Evolutionary conservation across 2,797 vertebrate species (phyloP).

Genomic region (Pogonophryne albipinna): DNA sequence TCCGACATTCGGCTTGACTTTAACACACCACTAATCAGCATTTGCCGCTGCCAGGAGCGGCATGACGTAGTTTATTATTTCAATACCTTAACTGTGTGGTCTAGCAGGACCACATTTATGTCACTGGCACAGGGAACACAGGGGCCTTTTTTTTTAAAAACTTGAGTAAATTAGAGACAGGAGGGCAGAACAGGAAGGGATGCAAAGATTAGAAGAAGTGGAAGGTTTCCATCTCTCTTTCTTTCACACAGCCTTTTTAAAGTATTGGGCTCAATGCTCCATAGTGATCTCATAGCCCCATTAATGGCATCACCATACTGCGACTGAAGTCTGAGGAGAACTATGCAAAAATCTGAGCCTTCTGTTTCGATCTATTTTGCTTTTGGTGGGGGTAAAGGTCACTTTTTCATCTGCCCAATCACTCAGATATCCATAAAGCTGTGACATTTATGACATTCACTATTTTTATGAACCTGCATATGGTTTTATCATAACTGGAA

Average conservation of each 20-base stretch:
- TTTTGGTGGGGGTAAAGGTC: conserved; percentile 20
- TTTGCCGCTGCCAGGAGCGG: conserved; percentile 51
- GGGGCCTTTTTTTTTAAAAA: conserved; percentile 55
- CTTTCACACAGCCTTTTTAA: conserved; percentile 20
- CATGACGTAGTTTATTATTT: conserved; percentile 73
- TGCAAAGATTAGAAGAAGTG: conserved; percentile 66
- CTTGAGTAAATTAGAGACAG: conserved; percentile 57
- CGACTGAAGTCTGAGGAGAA: conserved; percentile 14
- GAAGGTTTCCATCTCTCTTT: conserved; percentile 47
- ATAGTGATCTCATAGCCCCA: conserved; percentile 32
- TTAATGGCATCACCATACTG: conserved; percentile 50
- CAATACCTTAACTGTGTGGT: conserved; percentile 64
- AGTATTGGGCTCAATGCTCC: conserved; percentile 33
- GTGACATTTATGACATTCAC: conserved; percentile 43
- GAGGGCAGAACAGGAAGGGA: conserved; percentile 64
- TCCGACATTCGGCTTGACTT: conserved; percentile 38
- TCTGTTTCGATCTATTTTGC: conserved; percentile 27
- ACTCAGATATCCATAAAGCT: conserved; percentile 45
- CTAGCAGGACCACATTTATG: conserved; percentile 52
- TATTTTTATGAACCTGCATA: conserved; percentile 42
- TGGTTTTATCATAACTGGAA: conserved; percentile 58
- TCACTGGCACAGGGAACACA: conserved; percentile 64
- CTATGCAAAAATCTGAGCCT: conserved; percentile 17
- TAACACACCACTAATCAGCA: conserved; percentile 61
- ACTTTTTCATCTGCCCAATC: conserved; percentile 50